Conservation (phyloP, 2,797 vertebrate genomes). For the Leptoclinus maculatus region DNA sequence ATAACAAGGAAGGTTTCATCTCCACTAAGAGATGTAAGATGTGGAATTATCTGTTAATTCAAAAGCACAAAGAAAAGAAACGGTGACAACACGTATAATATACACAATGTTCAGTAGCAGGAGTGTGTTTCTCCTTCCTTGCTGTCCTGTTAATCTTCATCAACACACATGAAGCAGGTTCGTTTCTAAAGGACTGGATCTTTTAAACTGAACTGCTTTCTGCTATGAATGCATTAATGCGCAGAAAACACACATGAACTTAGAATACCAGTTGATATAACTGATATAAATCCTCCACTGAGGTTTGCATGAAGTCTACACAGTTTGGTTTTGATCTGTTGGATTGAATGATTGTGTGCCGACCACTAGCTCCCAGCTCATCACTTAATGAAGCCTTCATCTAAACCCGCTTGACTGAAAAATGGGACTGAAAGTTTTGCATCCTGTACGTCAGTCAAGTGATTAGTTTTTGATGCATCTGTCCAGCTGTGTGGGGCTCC, state of each 20-base stretch:
- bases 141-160: neutral
- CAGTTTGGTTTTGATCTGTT: conserved; percentile 28
- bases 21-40: neutral
- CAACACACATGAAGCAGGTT: conserved; percentile 16
- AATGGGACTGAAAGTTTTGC: conserved; percentile 10
- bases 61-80: neutral
- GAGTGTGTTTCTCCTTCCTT: neutral
- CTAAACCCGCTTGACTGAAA: conserved; percentile 41
- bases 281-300: neutral
- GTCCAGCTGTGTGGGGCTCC: conserved; percentile 17
- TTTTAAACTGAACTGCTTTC: conserved; percentile 8
- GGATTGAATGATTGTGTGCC: conserved; percentile 58
- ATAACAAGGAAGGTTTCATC: neutral
- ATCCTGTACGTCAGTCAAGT: conserved; percentile 10
- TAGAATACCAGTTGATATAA: neutral
- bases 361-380: conserved; percentile 30
- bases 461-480: conserved; percentile 20
- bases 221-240: neutral
- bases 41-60: neutral
- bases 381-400: conserved; percentile 59
- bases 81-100: neutral
- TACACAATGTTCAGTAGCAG: neutral
- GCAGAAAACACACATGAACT: neutral
- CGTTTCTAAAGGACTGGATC: neutral
- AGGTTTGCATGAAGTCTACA: conserved; percentile 1